These are phyloP conservation scores for Amazona vittata DNA, from an alignment of 2,113 vertebrate species.

Conservation along the genomic window DNA sequence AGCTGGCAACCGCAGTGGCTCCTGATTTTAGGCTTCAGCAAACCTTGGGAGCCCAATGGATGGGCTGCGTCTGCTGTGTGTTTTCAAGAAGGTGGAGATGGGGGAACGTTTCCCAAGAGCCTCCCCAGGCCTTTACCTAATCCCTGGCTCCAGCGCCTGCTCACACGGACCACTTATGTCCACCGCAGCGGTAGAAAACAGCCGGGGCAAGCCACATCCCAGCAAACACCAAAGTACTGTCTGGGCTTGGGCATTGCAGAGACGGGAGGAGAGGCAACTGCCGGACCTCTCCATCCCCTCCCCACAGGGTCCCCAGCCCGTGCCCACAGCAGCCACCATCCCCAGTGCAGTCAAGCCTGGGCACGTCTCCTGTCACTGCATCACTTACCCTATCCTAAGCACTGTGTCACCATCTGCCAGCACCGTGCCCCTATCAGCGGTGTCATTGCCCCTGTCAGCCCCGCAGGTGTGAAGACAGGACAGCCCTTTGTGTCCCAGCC, in stretches of 20 bases:
- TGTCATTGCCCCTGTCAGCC: constrained; percentile 62
- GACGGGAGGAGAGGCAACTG: neutral
- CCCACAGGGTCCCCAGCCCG: neutral
- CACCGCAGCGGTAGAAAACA: neutral
- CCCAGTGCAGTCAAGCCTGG: neutral
- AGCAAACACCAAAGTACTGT: neutral
- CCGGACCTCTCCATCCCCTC: rapidly evolving
- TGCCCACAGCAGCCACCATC: neutral
- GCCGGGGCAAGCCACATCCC: neutral
- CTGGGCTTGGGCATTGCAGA: neutral
- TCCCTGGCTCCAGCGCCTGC: neutral
- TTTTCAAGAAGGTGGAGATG: neutral
- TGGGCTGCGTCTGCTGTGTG: neutral
- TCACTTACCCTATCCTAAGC: constrained; percentile 67
- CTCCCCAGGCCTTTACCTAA: neutral
- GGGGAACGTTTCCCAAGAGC: neutral
- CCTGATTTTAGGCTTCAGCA: neutral
- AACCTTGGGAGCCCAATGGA: neutral
- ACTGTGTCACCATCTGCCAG: constrained; percentile 56
- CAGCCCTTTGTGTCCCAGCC: constrained; percentile 68
- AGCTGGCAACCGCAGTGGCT: neutral
- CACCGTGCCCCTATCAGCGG: constrained; percentile 69
- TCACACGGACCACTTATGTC: neutral
- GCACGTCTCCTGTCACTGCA: constrained; percentile 51
- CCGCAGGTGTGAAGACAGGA: constrained; percentile 81